Evolutionary conservation across 2,888 invertebrate genomes (phyloP).

Genomic region (Caenorhabditis virilis): DNA sequence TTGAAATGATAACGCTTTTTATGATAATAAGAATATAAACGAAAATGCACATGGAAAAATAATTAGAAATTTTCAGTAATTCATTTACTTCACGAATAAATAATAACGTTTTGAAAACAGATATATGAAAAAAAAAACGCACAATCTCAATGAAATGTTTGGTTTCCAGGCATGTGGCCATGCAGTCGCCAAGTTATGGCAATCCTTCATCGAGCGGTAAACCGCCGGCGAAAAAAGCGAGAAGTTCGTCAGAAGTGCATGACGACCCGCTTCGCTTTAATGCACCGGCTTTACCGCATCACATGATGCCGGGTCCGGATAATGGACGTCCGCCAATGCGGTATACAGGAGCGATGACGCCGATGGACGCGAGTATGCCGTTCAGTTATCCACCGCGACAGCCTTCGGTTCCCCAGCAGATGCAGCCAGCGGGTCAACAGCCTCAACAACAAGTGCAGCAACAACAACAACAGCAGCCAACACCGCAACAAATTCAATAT

Average conservation of each 20-base stretch:
- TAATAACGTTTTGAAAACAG: too few species aligned
- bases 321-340: background rate
- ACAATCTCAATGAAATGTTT: too few species aligned
- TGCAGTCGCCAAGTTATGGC: background rate
- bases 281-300: background rate
- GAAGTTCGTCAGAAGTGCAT: background rate
- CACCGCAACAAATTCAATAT: too few species aligned
- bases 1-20: too few species aligned
- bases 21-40: too few species aligned
- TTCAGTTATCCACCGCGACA: too few species aligned
- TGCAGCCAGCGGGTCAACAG: background rate
- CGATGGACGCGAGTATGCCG: background rate
- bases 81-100: too few species aligned
- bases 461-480: background rate
- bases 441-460: background rate
- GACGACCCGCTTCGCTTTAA: background rate
- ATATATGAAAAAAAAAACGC: too few species aligned
- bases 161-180: slow-evolving; percentile 2
- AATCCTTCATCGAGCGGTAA: background rate
- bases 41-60: too few species aligned
- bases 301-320: background rate
- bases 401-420: background rate
- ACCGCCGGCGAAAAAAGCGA: slow-evolving; percentile 6
- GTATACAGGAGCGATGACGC: background rate
- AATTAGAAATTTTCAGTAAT: too few species aligned